A percentile compares a stretch with the other conserved stretches of the same genome.
Evolutionary conservation across 2,888 invertebrate species (phyloP).

Genomic region (Agonopterix subpropinquella): DNA sequence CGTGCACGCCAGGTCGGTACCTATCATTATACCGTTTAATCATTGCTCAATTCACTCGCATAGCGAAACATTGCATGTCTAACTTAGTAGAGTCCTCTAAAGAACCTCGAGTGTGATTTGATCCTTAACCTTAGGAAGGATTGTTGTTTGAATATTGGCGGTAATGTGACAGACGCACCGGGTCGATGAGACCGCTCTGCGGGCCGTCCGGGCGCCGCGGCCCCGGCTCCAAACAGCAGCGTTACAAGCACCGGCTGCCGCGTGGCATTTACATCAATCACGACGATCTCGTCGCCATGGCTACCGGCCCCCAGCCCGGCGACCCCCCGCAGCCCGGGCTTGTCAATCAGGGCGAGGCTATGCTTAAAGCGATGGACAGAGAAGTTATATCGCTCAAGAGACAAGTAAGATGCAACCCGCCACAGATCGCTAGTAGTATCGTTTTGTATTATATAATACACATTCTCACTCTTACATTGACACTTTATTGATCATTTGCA

Average conservation of each 20-base stretch:
- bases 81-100: conserved; percentile 15
- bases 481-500: conserved; percentile 13
- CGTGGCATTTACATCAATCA: conserved; percentile 98
- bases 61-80: conserved; percentile 35
- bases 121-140: conserved; percentile 19
- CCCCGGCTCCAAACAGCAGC: conserved; percentile 66
- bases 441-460: conserved; percentile 28
- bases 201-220: conserved; percentile 80
- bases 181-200: conserved; percentile 86
- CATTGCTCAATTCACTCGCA: conserved; percentile 3
- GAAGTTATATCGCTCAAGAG: conserved; percentile 96
- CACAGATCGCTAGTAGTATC: conserved; percentile 46
- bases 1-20: conserved; percentile 77
- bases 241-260: conserved; percentile 90
- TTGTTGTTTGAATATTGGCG: conserved; percentile 53
- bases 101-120: conserved; percentile 25
- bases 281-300: conserved; percentile 95
- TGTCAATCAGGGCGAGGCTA: conserved; percentile 83
- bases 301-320: conserved; percentile 82
- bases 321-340: conserved; percentile 66
- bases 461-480: conserved; percentile 58
- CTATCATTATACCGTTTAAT: conserved; percentile 14
- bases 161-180: conserved; percentile 83
- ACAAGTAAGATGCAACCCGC: conserved; percentile 86
- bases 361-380: conserved; percentile 94